Base-by-base conservation (phyloP, 2,113 vertebrate species). In the Vombatus ursinus region DNA sequence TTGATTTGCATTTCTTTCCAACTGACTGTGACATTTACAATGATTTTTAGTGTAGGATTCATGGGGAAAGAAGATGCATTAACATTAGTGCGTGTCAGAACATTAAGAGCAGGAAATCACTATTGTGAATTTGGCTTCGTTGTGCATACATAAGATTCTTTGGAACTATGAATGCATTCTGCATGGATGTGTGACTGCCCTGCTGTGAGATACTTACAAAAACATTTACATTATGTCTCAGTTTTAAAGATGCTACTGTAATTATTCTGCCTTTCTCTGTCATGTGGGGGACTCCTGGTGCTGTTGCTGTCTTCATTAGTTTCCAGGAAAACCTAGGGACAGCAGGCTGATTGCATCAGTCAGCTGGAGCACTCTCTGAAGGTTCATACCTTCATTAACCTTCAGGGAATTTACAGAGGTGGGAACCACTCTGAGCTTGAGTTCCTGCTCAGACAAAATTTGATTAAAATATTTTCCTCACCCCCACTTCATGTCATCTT, bases 91-190 rank as follows among this genome's bases (percentile, higher is more conserved):
- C 8, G 54, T 84, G 1, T 89, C 14, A 11, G 37, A 89, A n/a
- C 12, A 89, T 48, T 93, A 96, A 91, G 90, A 94, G 9, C 52
- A 95, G 89, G 68, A 94, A 93, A 89, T 52, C 54, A 94, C 25
- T 89, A 52, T 90, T 89, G 14, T 93, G 52, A 52, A 91, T 52
- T 93, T 37, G 51, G 51, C 90, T 47, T 12, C 90, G 51, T 50
- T 1, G 25, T 22, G 25, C 84, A 91, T n/a, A 48, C 19, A 57
- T 12, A 84, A 3, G 48, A 53, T 94, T 50, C 25, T 37, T 94
- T 52, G 44, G 23, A 77, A 49, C 5, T 50, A 37, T 51, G 50
- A 44, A 84, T 93, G 50, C 22, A 52, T 84, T 26, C n/a, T 51
- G 16, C 12, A 44, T 93, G 37, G 51, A 84, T 84, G 16, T 51